Evolutionary conservation across 1,140 invertebrate species (phyloP).

Genomic region (Drosophila littoralis): DNA sequence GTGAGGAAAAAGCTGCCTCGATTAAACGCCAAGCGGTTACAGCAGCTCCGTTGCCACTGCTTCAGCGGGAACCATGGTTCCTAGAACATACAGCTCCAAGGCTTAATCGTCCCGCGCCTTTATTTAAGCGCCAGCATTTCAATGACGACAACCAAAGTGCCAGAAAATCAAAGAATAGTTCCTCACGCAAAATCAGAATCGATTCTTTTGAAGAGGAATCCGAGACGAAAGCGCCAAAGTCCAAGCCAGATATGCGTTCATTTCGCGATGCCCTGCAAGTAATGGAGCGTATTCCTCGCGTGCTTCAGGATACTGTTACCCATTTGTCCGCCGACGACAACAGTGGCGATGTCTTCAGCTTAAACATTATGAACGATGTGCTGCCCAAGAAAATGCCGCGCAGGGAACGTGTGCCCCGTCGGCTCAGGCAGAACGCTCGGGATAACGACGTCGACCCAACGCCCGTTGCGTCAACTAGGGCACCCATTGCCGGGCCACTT

Average conservation of each 20-base stretch:
- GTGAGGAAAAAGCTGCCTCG: slow-evolving; percentile 19
- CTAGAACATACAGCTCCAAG: slow-evolving; percentile 47
- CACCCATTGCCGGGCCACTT: slow-evolving; percentile 21
- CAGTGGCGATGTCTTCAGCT: slow-evolving; percentile 59
- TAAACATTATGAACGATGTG: slow-evolving; percentile 66
- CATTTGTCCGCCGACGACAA: slow-evolving; percentile 54
- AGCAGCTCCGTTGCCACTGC: slow-evolving; percentile 12
- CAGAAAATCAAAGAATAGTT: slow-evolving; percentile 42
- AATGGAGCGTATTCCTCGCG: slow-evolving; percentile 65
- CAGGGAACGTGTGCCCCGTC: slow-evolving; percentile 11
- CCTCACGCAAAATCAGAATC: slow-evolving; percentile 14
- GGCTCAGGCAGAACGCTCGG: slow-evolving; percentile 1
- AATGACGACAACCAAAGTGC: slow-evolving; percentile 6
- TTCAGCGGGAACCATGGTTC: slow-evolving; percentile 58
- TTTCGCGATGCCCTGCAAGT: slow-evolving; percentile 63
- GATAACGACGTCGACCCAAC: slow-evolving; percentile 17
- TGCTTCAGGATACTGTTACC: slow-evolving; percentile 68
- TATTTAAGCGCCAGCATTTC: slow-evolving; percentile 15
- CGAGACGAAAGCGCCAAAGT: slow-evolving; percentile 10
- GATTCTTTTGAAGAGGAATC: slow-evolving; percentile 26
- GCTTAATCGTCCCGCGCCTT: slow-evolving; percentile 57
- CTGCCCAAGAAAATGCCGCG: slow-evolving; percentile 34
- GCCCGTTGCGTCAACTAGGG: slow-evolving; percentile 28
- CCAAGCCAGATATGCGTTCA: slow-evolving; percentile 44
- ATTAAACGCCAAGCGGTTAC: slow-evolving; percentile 39